These are phyloP conservation scores for Desoria tigrina DNA, from an alignment of 2,888 invertebrate genomes.

Conservation along the genomic window DNA sequence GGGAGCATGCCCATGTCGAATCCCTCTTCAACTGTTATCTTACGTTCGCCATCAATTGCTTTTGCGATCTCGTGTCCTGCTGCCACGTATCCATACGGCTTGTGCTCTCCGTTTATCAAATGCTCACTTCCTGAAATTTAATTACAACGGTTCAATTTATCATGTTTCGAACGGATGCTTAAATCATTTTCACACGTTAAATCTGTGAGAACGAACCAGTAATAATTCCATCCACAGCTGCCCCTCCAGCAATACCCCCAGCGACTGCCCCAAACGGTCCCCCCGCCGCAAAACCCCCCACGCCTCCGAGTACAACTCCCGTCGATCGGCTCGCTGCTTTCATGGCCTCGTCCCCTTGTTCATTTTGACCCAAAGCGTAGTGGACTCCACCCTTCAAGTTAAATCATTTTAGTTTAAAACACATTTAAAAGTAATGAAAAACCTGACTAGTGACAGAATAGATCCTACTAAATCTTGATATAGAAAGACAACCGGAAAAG, in stretches of 20 bases:
- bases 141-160: background rate
- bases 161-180: background rate
- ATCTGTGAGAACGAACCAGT: constrained; percentile 23
- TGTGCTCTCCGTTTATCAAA: constrained; percentile 38
- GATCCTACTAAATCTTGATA: no score
- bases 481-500: no score
- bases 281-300: constrained; percentile 48
- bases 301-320: constrained; percentile 49
- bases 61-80: constrained; percentile 41
- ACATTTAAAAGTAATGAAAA: no score
- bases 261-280: constrained; percentile 48
- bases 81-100: constrained; percentile 48
- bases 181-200: background rate
- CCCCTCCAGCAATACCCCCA: constrained; percentile 51
- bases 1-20: constrained; percentile 51
- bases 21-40: constrained; percentile 42
- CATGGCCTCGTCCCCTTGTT: constrained; percentile 50
- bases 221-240: constrained; percentile 48
- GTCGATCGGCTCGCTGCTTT: constrained; percentile 48
- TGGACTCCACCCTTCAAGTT: constrained; percentile 48
- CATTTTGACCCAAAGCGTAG: constrained; percentile 47
- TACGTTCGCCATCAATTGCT: constrained; percentile 32
- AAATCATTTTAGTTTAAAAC: no score
- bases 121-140: constrained; percentile 38
- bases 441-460: no score